Percentiles rank a stretch among this genome's conserved stretches.
Conservation (phyloP, 2,888 invertebrate genomes). For the Teleogryllus oceanicus region DNA sequence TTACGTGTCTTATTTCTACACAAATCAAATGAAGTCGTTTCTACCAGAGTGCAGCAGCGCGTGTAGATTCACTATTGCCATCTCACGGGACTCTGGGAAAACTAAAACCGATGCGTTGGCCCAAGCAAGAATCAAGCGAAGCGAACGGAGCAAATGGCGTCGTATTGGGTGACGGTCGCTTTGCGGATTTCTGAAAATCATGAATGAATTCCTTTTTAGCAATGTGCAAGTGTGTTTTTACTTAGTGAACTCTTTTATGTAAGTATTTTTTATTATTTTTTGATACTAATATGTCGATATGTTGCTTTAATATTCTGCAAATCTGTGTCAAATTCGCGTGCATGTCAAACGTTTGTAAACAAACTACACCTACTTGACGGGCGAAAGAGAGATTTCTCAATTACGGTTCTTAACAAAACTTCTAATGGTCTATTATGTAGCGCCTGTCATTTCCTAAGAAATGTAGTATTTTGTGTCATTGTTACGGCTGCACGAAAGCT, state of each 20-base stretch:
- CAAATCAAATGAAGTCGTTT: background rate
- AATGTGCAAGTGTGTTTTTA: conserved; percentile 29
- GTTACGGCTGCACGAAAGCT: background rate
- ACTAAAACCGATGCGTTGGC: background rate
- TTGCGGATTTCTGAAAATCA: conserved; percentile 48
- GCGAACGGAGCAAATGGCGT: conserved; percentile 50
- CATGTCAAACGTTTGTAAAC: conserved; percentile 44
- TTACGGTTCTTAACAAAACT: no score
- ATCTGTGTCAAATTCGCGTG: conserved; percentile 32
- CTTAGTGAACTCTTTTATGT: conserved; percentile 27
- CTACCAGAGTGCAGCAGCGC: background rate
- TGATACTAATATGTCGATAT: conserved; percentile 31
- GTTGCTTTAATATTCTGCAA: background rate
- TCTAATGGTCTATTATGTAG: background rate
- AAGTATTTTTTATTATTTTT: conserved; percentile 28
- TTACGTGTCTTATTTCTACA: no score
- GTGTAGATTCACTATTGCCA: background rate
- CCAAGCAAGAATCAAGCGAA: background rate
- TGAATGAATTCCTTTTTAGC: conserved; percentile 47
- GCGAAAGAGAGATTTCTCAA: conserved; percentile 26
- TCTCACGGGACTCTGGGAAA: background rate
- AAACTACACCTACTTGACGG: conserved; percentile 42
- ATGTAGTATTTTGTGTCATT: no score
- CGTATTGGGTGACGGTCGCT: conserved; percentile 49
- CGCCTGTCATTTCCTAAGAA: background rate